These are phyloP conservation scores for Hypanus sabinus DNA, from an alignment of 2,113 vertebrate species.

Conservation along the genomic window DNA sequence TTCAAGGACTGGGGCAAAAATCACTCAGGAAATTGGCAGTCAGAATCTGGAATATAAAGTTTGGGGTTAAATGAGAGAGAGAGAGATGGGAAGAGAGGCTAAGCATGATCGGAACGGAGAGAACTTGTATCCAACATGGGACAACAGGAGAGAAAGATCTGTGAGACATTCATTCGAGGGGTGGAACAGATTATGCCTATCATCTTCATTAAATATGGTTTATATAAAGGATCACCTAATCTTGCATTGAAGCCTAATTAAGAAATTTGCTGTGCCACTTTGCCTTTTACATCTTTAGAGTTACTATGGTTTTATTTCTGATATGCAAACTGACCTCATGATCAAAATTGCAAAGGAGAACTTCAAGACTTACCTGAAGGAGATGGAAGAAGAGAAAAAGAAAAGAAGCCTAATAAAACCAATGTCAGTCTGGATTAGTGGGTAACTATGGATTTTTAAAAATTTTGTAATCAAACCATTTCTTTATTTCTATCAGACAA, in stretches of 20 bases:
- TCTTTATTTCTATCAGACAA: background rate
- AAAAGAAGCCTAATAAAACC: conserved; percentile 50
- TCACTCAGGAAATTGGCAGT: too few species aligned
- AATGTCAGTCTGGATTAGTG: conserved; percentile 77
- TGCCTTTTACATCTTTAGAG: conserved; percentile 53
- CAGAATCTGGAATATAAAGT: too few species aligned
- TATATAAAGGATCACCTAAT: background rate
- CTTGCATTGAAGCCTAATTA: background rate
- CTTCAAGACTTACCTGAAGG: conserved; percentile 49
- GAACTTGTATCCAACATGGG: too few species aligned
- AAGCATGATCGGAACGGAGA: too few species aligned
- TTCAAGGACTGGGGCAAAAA: too few species aligned
- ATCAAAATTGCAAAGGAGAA: conserved; percentile 71
- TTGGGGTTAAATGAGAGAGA: too few species aligned
- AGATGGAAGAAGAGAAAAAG: conserved; percentile 56
- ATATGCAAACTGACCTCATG: conserved; percentile 64
- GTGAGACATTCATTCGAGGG: too few species aligned
- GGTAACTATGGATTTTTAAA: conserved; percentile 53
- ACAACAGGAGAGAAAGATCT: too few species aligned
- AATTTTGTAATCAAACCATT: background rate
- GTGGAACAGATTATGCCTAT: too few species aligned
- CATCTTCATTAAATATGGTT: too few species aligned
- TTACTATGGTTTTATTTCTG: conserved; percentile 70
- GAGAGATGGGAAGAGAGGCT: too few species aligned
- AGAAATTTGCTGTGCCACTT: conserved; percentile 38